These are phyloP conservation scores for Temnothorax curvispinosus DNA, from an alignment of 1,140 invertebrate species.

Conservation along the genomic window DNA sequence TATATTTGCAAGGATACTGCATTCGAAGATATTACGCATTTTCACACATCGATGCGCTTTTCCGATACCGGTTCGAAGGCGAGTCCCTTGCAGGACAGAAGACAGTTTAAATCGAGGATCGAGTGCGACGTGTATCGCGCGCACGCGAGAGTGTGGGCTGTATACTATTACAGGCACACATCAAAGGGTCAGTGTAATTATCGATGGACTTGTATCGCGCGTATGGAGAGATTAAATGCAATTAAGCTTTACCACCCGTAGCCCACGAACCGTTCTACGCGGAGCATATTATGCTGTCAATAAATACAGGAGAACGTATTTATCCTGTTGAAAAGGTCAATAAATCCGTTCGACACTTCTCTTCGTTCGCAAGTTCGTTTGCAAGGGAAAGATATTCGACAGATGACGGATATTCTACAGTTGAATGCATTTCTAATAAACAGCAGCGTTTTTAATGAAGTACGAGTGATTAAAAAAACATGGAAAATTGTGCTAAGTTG, in stretches of 20 bases:
- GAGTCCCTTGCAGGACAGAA: not conserved
- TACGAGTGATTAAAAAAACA: not conserved
- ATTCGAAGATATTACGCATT: conserved; percentile 28
- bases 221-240: conserved; percentile 40
- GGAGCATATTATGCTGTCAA: conserved; percentile 21
- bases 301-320: conserved; percentile 17
- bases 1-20: not conserved
- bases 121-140: not conserved
- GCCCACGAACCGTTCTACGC: not conserved
- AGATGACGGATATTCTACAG: not conserved
- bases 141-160: not conserved
- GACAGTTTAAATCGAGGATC: conserved; percentile 8
- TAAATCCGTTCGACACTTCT: conserved; percentile 6
- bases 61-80: not conserved
- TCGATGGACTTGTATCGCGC: conserved; percentile 29
- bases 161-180: not conserved
- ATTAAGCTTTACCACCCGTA: conserved; percentile 39
- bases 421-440: not conserved
- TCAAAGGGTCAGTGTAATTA: conserved; percentile 41
- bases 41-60: conserved; percentile 7
- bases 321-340: conserved; percentile 4
- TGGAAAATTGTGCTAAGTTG: not conserved
- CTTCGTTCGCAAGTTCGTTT: not conserved
- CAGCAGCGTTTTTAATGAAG: not conserved
- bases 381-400: not conserved